A percentile compares a stretch with the other conserved stretches of the same genome.
Conservation (phyloP, 2,797 vertebrate genomes). For the Apogon hyalosoma region DNA sequence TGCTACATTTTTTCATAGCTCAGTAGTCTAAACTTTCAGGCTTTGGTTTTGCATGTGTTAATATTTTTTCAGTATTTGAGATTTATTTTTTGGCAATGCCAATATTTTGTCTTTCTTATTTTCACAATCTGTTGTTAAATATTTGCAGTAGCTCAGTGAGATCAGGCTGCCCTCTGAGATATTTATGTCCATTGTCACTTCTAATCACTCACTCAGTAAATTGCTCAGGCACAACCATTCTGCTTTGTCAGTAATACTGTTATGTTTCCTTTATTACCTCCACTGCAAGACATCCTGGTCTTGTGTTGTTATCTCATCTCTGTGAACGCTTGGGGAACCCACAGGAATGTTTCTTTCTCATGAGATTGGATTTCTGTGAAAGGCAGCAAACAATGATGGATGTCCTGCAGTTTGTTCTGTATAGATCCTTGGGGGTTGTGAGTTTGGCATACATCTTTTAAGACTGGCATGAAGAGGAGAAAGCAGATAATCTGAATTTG, state of each 20-base stretch:
- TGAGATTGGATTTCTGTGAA: conserved; percentile 71
- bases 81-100: not conserved
- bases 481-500: conserved; percentile 18
- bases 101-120: conserved; percentile 27
- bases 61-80: not conserved
- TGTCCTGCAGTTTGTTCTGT: conserved; percentile 52
- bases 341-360: conserved; percentile 52
- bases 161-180: conserved; percentile 34
- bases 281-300: not conserved
- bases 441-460: conserved; percentile 34
- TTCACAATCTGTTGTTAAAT: conserved; percentile 38
- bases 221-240: conserved; percentile 13
- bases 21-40: not conserved
- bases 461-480: conserved; percentile 26
- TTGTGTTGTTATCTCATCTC: conserved; percentile 3
- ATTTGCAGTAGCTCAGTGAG: conserved; percentile 17
- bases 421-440: conserved; percentile 20
- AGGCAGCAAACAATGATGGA: conserved; percentile 76
- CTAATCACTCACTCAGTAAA: conserved; percentile 28
- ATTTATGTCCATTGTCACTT: conserved; percentile 45
- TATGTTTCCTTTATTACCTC: conserved; percentile 12
- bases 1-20: no score
- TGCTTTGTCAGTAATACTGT: not conserved
- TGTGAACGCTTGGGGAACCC: conserved; percentile 39
- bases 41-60: not conserved